phyloP scores from a whole-genome alignment of 2,113 vertebrate genomes.

The Menidia beryllina region DNA sequence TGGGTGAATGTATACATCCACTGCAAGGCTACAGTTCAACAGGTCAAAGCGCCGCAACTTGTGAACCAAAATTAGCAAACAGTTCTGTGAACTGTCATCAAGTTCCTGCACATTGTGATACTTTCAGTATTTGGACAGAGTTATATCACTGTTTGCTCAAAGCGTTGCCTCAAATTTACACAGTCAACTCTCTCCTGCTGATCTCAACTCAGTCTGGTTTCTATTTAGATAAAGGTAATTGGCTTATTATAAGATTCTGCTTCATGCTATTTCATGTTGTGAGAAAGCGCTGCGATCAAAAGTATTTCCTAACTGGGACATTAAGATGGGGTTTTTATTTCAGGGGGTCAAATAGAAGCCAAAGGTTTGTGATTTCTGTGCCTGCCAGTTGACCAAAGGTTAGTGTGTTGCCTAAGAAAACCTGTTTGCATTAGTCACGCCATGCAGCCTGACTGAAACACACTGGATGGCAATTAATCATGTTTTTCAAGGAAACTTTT shows the following conservation, averaged over 20 bases:
- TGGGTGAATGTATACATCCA: background rate
- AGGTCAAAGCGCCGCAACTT: constrained; percentile 19
- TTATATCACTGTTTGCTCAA: constrained; percentile 80
- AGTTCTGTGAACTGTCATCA: constrained; percentile 65
- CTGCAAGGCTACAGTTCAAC: constrained; percentile 21
- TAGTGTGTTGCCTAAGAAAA: constrained; percentile 61
- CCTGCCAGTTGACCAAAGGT: constrained; percentile 59
- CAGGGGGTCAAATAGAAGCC: constrained; percentile 29
- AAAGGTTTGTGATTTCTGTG: constrained; percentile 30
- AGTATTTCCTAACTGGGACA: constrained; percentile 5
- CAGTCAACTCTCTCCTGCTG: constrained; percentile 52
- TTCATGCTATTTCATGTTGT: background rate
- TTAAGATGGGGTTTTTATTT: background rate
- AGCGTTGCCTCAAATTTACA: constrained; percentile 63
- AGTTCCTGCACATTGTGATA: constrained; percentile 64
- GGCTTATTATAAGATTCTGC: background rate
- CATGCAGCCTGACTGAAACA: constrained; percentile 56
- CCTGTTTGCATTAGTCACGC: constrained; percentile 70
- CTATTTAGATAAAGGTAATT: constrained; percentile 7
- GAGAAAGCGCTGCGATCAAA: background rate
- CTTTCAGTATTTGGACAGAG: constrained; percentile 63
- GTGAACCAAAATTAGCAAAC: constrained; percentile 65
- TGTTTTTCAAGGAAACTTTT: constrained; percentile 71
- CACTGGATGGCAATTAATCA: constrained; percentile 66
- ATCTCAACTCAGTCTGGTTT: constrained; percentile 23